Conservation (phyloP, 2,888 invertebrate species). For the Prosopocoilus inquinatus region DNA sequence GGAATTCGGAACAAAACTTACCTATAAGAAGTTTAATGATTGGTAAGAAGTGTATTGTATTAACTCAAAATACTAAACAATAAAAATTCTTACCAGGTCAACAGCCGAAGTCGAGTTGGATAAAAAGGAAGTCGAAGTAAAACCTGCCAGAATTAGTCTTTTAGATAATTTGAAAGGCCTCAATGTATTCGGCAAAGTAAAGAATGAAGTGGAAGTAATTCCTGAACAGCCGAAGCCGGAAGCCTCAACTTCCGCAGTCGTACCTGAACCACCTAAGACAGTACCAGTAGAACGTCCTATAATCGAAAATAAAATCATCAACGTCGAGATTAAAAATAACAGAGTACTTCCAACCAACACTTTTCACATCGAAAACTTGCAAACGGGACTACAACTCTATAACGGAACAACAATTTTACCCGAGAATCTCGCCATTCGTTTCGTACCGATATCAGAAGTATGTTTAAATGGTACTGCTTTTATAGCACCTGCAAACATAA, state of each 20-base stretch:
- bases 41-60: slow-evolving; percentile 32
- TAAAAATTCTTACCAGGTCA: slow-evolving; percentile 4
- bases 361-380: slow-evolving; percentile 5
- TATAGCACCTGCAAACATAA: slow-evolving; percentile 4
- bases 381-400: background rate
- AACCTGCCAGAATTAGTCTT: slow-evolving; percentile 9
- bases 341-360: background rate
- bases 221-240: background rate
- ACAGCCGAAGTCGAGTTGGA: slow-evolving; percentile 12
- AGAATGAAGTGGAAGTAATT: slow-evolving; percentile 9
- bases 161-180: slow-evolving; percentile 15
- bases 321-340: slow-evolving; percentile 1
- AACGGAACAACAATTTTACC: background rate
- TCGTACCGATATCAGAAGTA: slow-evolving; percentile 10
- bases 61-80: too few species aligned
- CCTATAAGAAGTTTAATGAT: slow-evolving; percentile 57
- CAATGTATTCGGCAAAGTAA: slow-evolving; percentile 16
- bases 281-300: background rate
- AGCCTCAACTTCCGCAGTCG: background rate
- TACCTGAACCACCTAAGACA: slow-evolving; percentile 1
- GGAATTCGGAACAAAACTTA: slow-evolving; percentile 71
- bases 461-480: slow-evolving; percentile 5
- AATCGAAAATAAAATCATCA: background rate
- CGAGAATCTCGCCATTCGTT: slow-evolving; percentile 8
- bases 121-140: slow-evolving; percentile 12